A percentile compares a stretch with the other conserved stretches of the same genome.
Evolutionary conservation across 2,797 vertebrate species (phyloP).

Genomic region (Pagetopsis macropterus): DNA sequence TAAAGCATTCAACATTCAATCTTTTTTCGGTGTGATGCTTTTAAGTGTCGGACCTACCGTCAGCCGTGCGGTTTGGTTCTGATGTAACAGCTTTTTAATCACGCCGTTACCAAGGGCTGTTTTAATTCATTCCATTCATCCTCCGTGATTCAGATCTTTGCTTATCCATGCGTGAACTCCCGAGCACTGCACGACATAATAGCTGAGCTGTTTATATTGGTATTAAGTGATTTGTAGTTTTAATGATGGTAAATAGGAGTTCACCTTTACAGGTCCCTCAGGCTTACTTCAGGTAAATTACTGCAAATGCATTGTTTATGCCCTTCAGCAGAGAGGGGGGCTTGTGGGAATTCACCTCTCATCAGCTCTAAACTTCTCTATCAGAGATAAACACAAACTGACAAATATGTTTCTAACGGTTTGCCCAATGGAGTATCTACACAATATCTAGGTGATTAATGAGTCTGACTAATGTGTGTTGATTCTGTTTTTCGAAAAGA

Average conservation of each 20-base stretch:
- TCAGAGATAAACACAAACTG: constrained; percentile 70
- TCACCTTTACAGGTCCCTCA: constrained; percentile 81
- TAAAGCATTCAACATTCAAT: constrained; percentile 69
- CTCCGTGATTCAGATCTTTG: constrained; percentile 80
- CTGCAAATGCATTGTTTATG: constrained; percentile 81
- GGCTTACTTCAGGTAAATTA: constrained; percentile 85
- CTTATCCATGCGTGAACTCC: constrained; percentile 78
- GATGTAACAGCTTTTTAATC: constrained; percentile 82
- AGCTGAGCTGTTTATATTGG: constrained; percentile 84
- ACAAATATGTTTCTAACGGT: constrained; percentile 67
- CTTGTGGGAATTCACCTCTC: constrained; percentile 76
- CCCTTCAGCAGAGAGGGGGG: constrained; percentile 70
- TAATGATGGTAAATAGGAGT: constrained; percentile 85
- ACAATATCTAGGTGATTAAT: constrained; percentile 56
- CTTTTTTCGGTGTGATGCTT: constrained; percentile 42
- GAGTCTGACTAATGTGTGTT: constrained; percentile 43
- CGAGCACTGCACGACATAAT: constrained; percentile 74
- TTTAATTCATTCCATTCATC: constrained; percentile 83
- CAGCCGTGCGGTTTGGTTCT: constrained; percentile 51
- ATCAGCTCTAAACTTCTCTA: constrained; percentile 71
- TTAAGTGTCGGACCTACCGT: constrained; percentile 50
- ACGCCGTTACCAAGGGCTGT: constrained; percentile 80
- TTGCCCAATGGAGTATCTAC: constrained; percentile 56
- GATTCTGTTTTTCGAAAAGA: constrained; percentile 25
- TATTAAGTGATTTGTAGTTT: constrained; percentile 86